phyloP scores from a whole-genome alignment of 1,140 invertebrate species.

The Ceratitis capitata region DNA sequence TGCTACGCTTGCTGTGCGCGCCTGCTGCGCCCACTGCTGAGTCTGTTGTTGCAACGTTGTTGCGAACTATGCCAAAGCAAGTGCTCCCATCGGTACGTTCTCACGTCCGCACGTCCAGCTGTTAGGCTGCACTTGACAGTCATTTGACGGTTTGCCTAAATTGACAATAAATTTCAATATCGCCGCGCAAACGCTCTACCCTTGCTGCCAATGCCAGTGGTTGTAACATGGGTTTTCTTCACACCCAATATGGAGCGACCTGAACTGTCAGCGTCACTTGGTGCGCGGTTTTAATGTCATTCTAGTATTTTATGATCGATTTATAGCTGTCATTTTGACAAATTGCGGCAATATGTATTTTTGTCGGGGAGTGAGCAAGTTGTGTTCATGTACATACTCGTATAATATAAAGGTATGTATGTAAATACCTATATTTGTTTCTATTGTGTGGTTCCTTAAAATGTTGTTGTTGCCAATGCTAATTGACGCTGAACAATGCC shows the following conservation, averaged over 20 bases:
- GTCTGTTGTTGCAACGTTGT: background rate
- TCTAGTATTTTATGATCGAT: conserved; percentile 32
- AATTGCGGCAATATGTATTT: background rate
- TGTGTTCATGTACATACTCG: background rate
- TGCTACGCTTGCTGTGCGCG: background rate
- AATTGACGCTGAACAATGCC: conserved; percentile 34
- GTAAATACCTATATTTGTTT: background rate
- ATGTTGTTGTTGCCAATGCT: conserved; percentile 13
- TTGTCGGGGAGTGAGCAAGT: background rate
- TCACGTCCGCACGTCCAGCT: background rate
- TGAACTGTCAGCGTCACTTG: conserved; percentile 10
- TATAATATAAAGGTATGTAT: too few species aligned
- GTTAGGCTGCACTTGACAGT: background rate
- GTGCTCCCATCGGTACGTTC: background rate
- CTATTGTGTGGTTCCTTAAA: background rate
- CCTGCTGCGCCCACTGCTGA: conserved; percentile 7
- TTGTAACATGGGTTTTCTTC: background rate
- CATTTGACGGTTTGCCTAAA: conserved; percentile 20
- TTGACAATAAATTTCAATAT: conserved; percentile 24
- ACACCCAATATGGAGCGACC: conserved; percentile 4
- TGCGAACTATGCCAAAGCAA: background rate
- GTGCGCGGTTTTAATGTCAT: conserved; percentile 9
- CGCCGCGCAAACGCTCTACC: conserved; percentile 3
- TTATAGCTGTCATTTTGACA: conserved; percentile 36
- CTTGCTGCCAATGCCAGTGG: conserved; percentile 5